Base-by-base conservation (phyloP, 1,140 invertebrate species). In the Megalopta genalis region DNA sequence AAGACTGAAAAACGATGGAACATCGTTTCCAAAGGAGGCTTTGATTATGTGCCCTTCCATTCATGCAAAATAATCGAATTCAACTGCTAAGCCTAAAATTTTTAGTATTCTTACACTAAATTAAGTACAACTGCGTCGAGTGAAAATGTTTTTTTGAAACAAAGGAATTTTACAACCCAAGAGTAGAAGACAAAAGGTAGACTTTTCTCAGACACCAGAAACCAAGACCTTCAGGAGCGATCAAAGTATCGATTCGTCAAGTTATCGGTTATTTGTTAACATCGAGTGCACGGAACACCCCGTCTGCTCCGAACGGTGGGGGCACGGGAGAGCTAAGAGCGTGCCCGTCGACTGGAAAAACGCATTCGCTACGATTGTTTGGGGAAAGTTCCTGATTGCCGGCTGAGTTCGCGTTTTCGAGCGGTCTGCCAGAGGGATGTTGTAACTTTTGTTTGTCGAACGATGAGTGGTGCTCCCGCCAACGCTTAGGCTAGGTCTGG, bases 171-270 rank as follows among this genome's bases (percentile, higher is more conserved):
- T 32, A 32, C 32, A 2, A 32, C 32, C 32, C 32, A 32, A 1
- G 4, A 32, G 1, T 32, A 1, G 32, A 4, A 32, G 32, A n/a
- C n/a, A n/a, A 32, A 32, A 32, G 4, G 1, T 32, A 32, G 32
- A 32, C 1, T 32, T 32, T 32, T 32, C 32, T 32, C n/a, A n/a
- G n/a, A 32, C 32, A 46, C 10, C 10, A 2, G 42, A 46, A 14
- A 1, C 2, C 42, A 14, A 2, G 2, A 14, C 10, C 42, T 10
- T 12, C 42, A 12, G 2, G 1, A 14, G 42, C 12, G 42, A 46
- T 12, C 42, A 46, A 46, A 46, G 2, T 12, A 14, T 14, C 84
- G 78, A 86, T 84, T 52, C 65, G 66, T 82, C 82, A 84, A 46
- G 12, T 46, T 46, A 46, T 46, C 14, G 14, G 85, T 82, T 84